Evolutionary conservation across 1,140 invertebrate species (phyloP).

Genomic region (Philaenus spumarius): DNA sequence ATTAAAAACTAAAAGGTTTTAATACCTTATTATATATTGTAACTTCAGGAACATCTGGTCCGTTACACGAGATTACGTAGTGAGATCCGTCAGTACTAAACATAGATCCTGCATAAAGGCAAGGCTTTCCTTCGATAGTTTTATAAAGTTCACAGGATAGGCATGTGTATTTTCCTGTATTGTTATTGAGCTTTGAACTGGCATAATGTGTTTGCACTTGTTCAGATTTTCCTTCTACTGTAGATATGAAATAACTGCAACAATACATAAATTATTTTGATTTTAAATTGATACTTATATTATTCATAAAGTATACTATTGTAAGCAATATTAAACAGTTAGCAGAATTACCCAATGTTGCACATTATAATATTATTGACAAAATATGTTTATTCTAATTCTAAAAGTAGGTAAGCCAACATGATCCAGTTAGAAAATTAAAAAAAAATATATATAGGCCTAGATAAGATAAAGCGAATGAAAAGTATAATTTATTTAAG

Average conservation of each 20-base stretch:
- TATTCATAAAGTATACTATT: constrained; percentile 23
- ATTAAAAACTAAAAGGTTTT: neutral
- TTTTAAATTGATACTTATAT: neutral
- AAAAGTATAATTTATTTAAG: no score
- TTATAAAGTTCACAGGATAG: constrained; percentile 37
- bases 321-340: no score
- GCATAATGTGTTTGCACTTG: constrained; percentile 23
- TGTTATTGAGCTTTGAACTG: constrained; percentile 18
- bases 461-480: no score
- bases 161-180: constrained; percentile 30
- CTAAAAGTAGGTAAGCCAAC: no score
- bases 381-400: no score
- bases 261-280: neutral
- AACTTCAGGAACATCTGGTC: constrained; percentile 48
- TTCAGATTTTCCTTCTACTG: constrained; percentile 39
- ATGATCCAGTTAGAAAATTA: no score
- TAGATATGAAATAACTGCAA: constrained; percentile 62
- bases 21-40: constrained; percentile 39
- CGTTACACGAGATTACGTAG: constrained; percentile 65
- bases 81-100: constrained; percentile 54
- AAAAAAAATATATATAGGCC: no score
- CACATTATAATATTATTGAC: no score
- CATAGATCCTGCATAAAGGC: constrained; percentile 57
- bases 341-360: no score
- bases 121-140: constrained; percentile 45